Conservation (phyloP, 2,113 vertebrate genomes). For the Zosterops hypoxanthus region DNA sequence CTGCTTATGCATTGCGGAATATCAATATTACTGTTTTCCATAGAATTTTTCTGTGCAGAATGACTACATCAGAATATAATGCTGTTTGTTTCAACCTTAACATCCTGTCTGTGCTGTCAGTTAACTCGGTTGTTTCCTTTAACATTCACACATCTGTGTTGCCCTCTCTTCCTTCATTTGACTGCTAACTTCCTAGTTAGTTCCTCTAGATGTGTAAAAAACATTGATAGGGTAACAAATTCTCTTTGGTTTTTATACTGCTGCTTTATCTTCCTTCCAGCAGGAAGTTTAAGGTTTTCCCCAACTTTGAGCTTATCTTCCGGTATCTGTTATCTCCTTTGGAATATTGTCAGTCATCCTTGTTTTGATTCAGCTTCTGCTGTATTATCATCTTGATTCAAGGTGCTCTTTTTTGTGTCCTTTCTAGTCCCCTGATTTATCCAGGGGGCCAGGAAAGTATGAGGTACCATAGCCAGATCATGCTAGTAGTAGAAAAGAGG, state of each 20-base stretch:
- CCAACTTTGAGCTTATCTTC: not conserved
- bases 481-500: not conserved
- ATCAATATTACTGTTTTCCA: not conserved
- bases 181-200: not conserved
- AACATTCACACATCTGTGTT: not conserved
- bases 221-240: not conserved
- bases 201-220: not conserved
- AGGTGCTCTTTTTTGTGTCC: not conserved
- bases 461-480: not conserved
- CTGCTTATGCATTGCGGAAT: not conserved
- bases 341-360: not conserved
- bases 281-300: not conserved
- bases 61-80: not conserved
- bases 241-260: not conserved
- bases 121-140: not conserved
- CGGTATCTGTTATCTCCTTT: not conserved
- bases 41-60: not conserved
- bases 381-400: not conserved
- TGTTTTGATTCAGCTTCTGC: not conserved
- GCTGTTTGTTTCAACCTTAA: not conserved
- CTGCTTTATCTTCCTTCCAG: not conserved
- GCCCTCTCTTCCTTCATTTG: slow-evolving; percentile 14
- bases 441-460: not conserved
- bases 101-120: not conserved
- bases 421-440: not conserved